Conservation (phyloP, 2,888 invertebrate species). For the Drosophila acutilabella region DNA sequence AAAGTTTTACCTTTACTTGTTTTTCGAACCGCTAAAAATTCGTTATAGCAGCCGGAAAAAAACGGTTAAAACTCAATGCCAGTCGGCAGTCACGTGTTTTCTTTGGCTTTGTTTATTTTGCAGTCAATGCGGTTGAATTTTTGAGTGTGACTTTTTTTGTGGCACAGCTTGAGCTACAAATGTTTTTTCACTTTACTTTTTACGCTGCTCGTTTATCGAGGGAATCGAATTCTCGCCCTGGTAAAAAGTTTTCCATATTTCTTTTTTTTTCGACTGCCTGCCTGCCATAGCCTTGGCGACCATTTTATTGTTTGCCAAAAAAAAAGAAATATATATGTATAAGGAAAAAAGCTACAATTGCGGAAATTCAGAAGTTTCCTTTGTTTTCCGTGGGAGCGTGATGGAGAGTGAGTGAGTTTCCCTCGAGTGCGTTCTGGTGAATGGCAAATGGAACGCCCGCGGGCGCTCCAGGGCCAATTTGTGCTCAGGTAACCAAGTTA, state of each 20-base stretch:
- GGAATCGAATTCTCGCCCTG: constrained; percentile 72
- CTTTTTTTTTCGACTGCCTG: constrained; percentile 25
- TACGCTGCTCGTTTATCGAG: constrained; percentile 55
- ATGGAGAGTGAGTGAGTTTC: constrained; percentile 41
- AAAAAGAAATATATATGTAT: not conserved
- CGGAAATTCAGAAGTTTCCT: constrained; percentile 69
- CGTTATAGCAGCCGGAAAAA: constrained; percentile 3
- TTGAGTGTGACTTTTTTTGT: constrained; percentile 37
- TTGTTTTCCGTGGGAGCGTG: constrained; percentile 52
- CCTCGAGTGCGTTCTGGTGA: constrained; percentile 73
- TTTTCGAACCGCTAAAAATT: not conserved
- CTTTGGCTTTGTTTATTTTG: constrained; percentile 32
- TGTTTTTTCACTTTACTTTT: constrained; percentile 7
- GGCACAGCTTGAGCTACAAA: constrained; percentile 14
- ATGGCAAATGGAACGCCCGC: constrained; percentile 46
- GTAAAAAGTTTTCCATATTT: constrained; percentile 55
- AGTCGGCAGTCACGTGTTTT: constrained; percentile 35
- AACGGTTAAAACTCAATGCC: constrained; percentile 10
- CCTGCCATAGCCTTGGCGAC: constrained; percentile 54
- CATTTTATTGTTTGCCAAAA: constrained; percentile 68
- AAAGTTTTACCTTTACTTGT: not conserved
- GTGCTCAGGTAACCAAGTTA: constrained; percentile 62
- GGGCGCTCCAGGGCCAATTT: constrained; percentile 60
- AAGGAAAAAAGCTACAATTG: constrained; percentile 67
- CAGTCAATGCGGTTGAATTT: constrained; percentile 35